Conservation (phyloP, 2,113 vertebrate species). For the Cinclus cinclus region DNA sequence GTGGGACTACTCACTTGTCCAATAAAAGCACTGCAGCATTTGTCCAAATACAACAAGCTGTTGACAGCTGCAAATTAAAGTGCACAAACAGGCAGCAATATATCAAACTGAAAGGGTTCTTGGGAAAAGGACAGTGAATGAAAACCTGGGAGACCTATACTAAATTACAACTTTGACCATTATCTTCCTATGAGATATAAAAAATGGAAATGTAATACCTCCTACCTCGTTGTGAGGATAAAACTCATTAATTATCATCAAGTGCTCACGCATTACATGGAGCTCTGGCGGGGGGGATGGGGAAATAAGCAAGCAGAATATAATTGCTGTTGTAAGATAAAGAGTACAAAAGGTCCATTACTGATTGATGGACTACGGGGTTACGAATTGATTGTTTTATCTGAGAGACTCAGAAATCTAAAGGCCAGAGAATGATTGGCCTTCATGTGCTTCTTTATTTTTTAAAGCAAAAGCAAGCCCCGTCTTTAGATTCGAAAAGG, state of each 20-base stretch:
- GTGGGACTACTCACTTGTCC: neutral
- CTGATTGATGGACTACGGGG: neutral
- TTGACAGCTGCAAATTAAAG: slow-evolving; percentile 52
- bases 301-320: slow-evolving; percentile 1
- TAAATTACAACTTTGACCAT: neutral
- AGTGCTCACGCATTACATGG: neutral
- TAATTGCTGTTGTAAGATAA: neutral
- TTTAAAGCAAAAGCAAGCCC: neutral
- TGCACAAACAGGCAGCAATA: neutral
- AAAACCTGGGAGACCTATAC: neutral
- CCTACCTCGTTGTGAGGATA: neutral
- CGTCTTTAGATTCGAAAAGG: neutral
- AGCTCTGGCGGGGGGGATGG: accelerated
- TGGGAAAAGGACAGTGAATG: slow-evolving; percentile 13
- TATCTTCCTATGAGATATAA: neutral
- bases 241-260: slow-evolving; percentile 29
- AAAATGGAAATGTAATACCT: slow-evolving; percentile 2
- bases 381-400: neutral
- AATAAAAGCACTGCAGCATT: neutral
- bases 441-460: neutral
- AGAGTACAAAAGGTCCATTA: neutral
- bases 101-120: slow-evolving; percentile 2
- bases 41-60: neutral
- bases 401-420: neutral
- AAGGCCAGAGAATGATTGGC: neutral